Percentiles rank a stretch among this genome's conserved stretches.
Evolutionary conservation across 2,888 invertebrate species (phyloP).

Genomic region (Cephus spinipes): DNA sequence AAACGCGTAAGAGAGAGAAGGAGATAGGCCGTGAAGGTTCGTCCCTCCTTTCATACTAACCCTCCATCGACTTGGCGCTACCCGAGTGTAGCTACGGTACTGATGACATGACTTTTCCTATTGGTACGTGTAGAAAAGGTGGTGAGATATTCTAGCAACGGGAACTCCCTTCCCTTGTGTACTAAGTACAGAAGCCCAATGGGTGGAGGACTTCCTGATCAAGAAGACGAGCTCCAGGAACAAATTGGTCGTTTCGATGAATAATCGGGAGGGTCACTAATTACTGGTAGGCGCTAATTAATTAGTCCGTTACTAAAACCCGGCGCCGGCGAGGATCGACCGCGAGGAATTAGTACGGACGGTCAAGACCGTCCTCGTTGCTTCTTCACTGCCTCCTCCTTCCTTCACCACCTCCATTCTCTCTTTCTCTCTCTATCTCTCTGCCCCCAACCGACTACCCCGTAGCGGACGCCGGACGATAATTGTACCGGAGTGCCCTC

Average conservation of each 20-base stretch:
- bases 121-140: not conserved
- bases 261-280: slow-evolving; percentile 44
- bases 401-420: not conserved
- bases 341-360: not conserved
- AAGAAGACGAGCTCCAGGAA: slow-evolving; percentile 8
- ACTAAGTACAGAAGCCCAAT: not conserved
- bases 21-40: not conserved
- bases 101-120: not conserved
- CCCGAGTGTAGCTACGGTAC: not conserved
- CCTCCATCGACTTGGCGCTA: not conserved
- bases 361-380: not conserved
- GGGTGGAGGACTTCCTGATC: not conserved
- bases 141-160: not conserved
- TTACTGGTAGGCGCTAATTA: slow-evolving; percentile 46
- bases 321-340: slow-evolving; percentile 2
- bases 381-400: not conserved
- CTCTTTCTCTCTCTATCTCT: not conserved
- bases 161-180: not conserved
- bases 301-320: slow-evolving; percentile 49
- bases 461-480: slow-evolving; percentile 22
- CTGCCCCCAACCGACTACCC: not conserved
- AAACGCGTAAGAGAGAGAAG: not conserved
- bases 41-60: not conserved
- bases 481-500: slow-evolving; percentile 34
- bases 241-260: slow-evolving; percentile 33